These are phyloP conservation scores for Podocnemis expansa DNA, from an alignment of 2,113 vertebrate genomes.

Conservation along the genomic window DNA sequence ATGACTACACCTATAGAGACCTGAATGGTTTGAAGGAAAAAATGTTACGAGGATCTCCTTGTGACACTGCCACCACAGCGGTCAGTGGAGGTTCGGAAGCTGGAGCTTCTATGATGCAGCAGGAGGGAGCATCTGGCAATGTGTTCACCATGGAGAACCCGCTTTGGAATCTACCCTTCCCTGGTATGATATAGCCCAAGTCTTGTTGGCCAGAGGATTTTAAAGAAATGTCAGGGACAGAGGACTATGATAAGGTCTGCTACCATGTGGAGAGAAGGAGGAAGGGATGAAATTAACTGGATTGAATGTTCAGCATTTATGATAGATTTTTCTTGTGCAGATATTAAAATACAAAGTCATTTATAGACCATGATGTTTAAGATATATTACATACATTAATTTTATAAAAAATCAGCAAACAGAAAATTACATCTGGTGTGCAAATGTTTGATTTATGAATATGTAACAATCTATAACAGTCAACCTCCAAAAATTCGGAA, in stretches of 20 bases:
- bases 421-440: too few relatives aligned
- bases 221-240: conserved; percentile 33
- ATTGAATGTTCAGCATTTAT: conserved; percentile 36
- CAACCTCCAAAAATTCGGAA: background rate
- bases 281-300: background rate
- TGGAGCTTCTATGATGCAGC: background rate
- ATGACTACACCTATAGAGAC: background rate
- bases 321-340: background rate
- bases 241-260: conserved; percentile 7
- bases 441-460: too few relatives aligned
- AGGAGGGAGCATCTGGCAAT: background rate
- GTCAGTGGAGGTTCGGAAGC: background rate
- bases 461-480: background rate
- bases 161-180: background rate
- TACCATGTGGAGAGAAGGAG: background rate
- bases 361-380: too few relatives aligned
- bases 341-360: background rate
- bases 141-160: background rate
- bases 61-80: too few relatives aligned
- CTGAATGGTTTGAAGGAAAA: background rate
- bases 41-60: background rate
- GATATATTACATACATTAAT: too few relatives aligned
- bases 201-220: background rate
- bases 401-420: too few relatives aligned
- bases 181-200: background rate